Base-by-base conservation (phyloP, 23 tunicate species). In the Styela clava region DNA sequence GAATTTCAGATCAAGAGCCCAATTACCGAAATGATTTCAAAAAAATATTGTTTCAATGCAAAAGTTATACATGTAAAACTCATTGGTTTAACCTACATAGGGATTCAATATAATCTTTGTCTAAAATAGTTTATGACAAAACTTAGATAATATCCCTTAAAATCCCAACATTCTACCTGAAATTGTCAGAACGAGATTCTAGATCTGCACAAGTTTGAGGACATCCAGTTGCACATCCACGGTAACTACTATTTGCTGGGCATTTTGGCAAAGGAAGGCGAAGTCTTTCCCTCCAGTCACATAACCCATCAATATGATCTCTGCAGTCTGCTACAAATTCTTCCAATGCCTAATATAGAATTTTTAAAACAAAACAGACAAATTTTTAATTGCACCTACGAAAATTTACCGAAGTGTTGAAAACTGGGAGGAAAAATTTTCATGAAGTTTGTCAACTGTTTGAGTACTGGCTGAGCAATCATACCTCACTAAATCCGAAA, bases 221-320 rank as follows among this genome's bases (percentile, higher is more conserved):
- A 32, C 77, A 71, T 3, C 35, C 37, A 32, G 35, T 71, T 16
- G 77, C 35, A 29, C 77, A 71, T 71, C 35, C 77, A 3, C 7
- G 37, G 16, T 18, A 71, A 34, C 35, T 34, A 32, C 77, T 71
- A 34, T 71, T 71, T 20, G 37, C 37, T 71, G 77, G 77, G 35
- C 77, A 71, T 21, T 30, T 71, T 16, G 34, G 34, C 5, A 34
- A 3, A 71, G 77, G 77, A 28, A 33, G 35, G 3, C 34, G 35
- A 33, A 34, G 35, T 32, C 34, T 71, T 71, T 26, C 77, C 34
- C 77, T 71, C 77, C 77, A 71, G 29, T 5, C 35, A 16, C 77
- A 71, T 32, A 71, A 71, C 3, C 34, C 77, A 32, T 12, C 12
- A 32, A 22, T 35, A 32, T 71, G 32, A 34, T 71, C 77, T 30